Conservation (phyloP, 92 coral and sea anemone species). For the Porites lobata region DNA sequence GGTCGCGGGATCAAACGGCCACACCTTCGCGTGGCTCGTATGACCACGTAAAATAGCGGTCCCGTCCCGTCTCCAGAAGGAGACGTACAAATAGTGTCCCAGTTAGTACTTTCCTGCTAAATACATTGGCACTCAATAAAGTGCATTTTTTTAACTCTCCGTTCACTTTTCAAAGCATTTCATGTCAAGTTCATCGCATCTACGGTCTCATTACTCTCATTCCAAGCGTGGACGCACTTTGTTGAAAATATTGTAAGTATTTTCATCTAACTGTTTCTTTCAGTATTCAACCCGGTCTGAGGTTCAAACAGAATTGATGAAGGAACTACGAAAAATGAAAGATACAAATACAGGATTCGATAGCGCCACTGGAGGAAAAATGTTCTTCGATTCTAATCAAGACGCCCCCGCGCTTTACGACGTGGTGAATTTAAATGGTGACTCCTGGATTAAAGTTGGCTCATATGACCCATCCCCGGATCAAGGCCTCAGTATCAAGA, state of each 20-base stretch:
- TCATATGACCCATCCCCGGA: constrained; percentile 84
- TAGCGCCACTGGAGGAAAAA: constrained; percentile 82
- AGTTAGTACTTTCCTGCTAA: too few relatives aligned
- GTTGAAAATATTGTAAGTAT: not conserved
- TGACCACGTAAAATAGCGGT: too few relatives aligned
- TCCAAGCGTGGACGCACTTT: not conserved
- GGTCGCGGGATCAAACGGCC: too few relatives aligned
- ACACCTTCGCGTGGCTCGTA: too few relatives aligned
- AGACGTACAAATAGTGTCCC: too few relatives aligned
- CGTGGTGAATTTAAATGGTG: constrained; percentile 94
- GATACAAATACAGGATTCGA: constrained; percentile 89
- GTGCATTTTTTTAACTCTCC: too few relatives aligned
- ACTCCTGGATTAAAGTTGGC: constrained; percentile 95
- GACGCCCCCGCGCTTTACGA: constrained; percentile 92
- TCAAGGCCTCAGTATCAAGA: constrained; percentile 79
- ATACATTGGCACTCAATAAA: too few relatives aligned
- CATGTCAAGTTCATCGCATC: not conserved
- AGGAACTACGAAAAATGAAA: constrained; percentile 88
- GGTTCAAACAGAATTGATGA: constrained; percentile 79
- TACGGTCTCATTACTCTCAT: not conserved
- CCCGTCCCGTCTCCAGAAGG: too few relatives aligned
- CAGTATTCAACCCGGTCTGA: constrained; percentile 82
- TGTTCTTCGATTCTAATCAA: constrained; percentile 86
- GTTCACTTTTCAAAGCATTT: too few relatives aligned
- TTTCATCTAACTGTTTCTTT: not conserved